Evolutionary conservation across 1,140 invertebrate species (phyloP), one percentile per base, ranked within the genome.

Genomic region (Drosophila ohnishii): DNA sequence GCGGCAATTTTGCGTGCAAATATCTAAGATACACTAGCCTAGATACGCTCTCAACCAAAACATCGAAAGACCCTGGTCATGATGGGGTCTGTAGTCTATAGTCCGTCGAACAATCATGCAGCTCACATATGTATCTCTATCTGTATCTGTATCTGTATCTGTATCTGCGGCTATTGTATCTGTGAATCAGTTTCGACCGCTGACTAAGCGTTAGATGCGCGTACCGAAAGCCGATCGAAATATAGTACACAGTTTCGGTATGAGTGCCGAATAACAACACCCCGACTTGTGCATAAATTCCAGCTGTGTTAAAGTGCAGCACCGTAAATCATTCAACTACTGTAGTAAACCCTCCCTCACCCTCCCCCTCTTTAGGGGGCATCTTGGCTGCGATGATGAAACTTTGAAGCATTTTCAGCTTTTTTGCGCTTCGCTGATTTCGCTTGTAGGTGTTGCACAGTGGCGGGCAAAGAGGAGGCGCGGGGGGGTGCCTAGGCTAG

Each of bases 21-120:
- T 90, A 90, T 90, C 90, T 90, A 87, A 90, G 90, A 90, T 90
- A 90, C 83, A 90, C 90, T 90, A 90, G 90, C 90, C 90, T 75
- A 90, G 82, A 87, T 90, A 90, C 72, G 85, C 89, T 90, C 74
- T 90, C 90, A 90, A 90, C 85, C 90, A 81, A 87, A 90, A 90
- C 90, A 90, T 56, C 37, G 58, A 81, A 90, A 90, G 89, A 90
- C 90, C 90, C 89, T 90, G 89, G 72, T 77, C 74, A 77, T 77
- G 73, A 75, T 66, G 74, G 55, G 63, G 73, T 76, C 51, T 51
- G 37, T 63, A 73, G 62, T 69, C 50, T 51, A 57, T 62, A 72
- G 62, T 69, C 61, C 60, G 64, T 60, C 45, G 69, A 50, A 74
- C 72, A 75, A 75, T 75, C 65, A 42, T 47, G 34, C 42, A 70